Evolutionary conservation across 1,140 invertebrate species (phyloP), one percentile per base, ranked within the genome.

Genomic region (Drosophila pseudoananassae): DNA sequence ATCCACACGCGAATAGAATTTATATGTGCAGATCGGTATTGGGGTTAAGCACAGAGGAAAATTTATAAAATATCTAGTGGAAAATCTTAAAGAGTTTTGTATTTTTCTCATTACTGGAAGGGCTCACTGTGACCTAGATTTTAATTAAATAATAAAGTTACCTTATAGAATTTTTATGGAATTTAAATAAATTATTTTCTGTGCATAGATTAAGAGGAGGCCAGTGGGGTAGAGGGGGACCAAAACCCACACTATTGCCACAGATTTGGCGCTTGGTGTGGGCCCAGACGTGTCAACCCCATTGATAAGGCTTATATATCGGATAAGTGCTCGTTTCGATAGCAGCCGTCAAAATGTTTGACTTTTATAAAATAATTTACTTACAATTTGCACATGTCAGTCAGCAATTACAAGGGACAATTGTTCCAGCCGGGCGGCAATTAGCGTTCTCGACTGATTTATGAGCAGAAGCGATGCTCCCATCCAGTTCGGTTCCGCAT

Each of bases 341-440:
- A 74, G 71, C 59, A 51, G 52, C 43, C 55, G 73, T 76, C 73
- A 53, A 45, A 68, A 76, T 76, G 72, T 76, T 76, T 59, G 72
- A 75, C 73, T 76, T 75, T 75, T 76, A 76, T 76, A 55, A 82
- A 87, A 85, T 85, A 85, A 87, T 85, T 85, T 80, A 66, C 77
- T 87, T 78, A 81, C 78, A 78, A 87, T 87, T 85, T 66, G 76
- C 82, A 81, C 81, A 64, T 87, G 81, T 80, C 81, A 85, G 78
- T 85, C 82, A 68, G 60, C 74, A 75, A 83, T 78, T 78, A 57
- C 43, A 43, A n/a, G 20, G 54, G 43, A 29, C 33, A 45, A 56
- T 53, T 82, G 56, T 74, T 47, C 46, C 9, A 36, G 45, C 40
- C 14, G 10, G 15, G 40, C 50, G 51, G 43, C 65, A 68, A 69